phyloP scores from a whole-genome alignment of 2,113 vertebrate genomes.

The Dolichallabes microphthalmus region DNA sequence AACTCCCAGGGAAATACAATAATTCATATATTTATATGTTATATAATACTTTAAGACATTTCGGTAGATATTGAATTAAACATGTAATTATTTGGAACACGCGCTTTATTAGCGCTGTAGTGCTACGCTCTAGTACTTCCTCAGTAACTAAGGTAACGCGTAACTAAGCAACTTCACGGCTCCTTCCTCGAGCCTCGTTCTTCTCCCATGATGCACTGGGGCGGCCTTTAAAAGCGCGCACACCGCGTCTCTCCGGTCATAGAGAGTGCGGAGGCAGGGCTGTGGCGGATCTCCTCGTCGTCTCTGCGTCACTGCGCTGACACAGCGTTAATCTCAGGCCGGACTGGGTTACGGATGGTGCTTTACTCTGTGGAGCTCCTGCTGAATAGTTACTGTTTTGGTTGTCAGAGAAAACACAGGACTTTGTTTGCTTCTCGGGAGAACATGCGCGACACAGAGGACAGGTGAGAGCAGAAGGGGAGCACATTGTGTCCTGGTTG shows the following conservation, averaged over 20 bases:
- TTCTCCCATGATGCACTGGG: constrained; percentile 58
- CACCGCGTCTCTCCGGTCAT: not conserved
- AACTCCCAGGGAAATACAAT: not conserved
- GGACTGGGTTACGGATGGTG: constrained; percentile 58
- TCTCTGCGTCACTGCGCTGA: too few species aligned
- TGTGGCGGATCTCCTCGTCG: too few species aligned
- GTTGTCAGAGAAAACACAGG: constrained; percentile 57
- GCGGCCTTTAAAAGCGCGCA: constrained; percentile 51
- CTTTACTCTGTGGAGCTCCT: constrained; percentile 63
- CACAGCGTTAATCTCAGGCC: not conserved
- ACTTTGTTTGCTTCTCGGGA: constrained; percentile 51
- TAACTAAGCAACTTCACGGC: not conserved
- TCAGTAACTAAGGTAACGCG: not conserved
- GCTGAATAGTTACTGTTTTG: constrained; percentile 58
- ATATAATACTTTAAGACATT: not conserved
- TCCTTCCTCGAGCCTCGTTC: not conserved
- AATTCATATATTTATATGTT: not conserved
- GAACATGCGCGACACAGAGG: constrained; percentile 71
- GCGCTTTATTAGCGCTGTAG: not conserved
- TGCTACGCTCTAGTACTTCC: not conserved
- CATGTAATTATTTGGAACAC: not conserved
- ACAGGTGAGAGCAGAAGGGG: constrained; percentile 68
- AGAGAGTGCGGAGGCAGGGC: not conserved
- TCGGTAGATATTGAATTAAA: not conserved
- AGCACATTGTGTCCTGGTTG: not conserved